phyloP scores from a whole-genome alignment of 2,888 invertebrate genomes.

The Fabriciana adippe region DNA sequence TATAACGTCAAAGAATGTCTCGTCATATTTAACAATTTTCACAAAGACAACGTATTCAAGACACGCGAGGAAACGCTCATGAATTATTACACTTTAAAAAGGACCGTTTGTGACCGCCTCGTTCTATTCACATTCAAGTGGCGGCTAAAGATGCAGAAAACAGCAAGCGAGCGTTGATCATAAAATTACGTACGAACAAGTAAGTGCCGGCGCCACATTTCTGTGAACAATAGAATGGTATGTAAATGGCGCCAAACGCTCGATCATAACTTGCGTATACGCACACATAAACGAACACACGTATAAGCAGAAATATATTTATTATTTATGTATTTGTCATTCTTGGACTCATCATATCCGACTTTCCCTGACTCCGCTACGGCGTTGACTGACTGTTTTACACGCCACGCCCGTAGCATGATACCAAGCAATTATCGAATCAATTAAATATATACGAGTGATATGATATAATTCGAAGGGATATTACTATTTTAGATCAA shows the following conservation, averaged over 20 bases:
- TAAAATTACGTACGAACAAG: constrained; percentile 73
- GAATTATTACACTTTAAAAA: constrained; percentile 67
- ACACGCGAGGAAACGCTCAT: constrained; percentile 58
- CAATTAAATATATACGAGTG: too few species aligned
- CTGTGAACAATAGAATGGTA: constrained; percentile 77
- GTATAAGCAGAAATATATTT: constrained; percentile 1
- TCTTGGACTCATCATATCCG: constrained; percentile 38
- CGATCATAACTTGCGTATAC: constrained; percentile 69
- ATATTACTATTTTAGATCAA: too few species aligned
- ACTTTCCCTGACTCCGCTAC: constrained; percentile 5
- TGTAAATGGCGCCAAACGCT: constrained; percentile 73
- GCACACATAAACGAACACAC: constrained; percentile 36
- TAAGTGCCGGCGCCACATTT: constrained; percentile 73
- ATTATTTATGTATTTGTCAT: constrained; percentile 24
- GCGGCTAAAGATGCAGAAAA: constrained; percentile 62
- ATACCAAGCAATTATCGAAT: too few species aligned
- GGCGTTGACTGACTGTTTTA: too few species aligned
- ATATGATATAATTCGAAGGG: too few species aligned
- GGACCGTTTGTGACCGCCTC: constrained; percentile 52
- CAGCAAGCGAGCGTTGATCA: constrained; percentile 64
- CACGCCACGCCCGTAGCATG: too few species aligned
- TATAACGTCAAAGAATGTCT: constrained; percentile 40
- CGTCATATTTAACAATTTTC: constrained; percentile 48
- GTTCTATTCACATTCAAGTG: constrained; percentile 59
- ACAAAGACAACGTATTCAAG: constrained; percentile 50